Percentiles rank a stretch among this genome's conserved stretches.
These are phyloP conservation scores for Tricholauxania praeusta DNA, from an alignment of 2,888 invertebrate genomes.

Conservation along the genomic window DNA sequence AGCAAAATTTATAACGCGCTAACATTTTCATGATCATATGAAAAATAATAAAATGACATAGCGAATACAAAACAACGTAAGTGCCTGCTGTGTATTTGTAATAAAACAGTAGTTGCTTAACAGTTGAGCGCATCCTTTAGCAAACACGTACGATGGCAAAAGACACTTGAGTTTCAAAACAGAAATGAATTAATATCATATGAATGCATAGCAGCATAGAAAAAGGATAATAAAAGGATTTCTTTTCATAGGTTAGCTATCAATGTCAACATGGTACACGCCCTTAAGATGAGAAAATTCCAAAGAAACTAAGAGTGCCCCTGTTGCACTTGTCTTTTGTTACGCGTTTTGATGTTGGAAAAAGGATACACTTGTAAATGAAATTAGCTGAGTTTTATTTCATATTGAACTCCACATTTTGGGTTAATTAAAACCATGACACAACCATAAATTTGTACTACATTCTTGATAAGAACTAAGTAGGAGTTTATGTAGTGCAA, in stretches of 20 bases:
- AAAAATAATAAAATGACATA: not conserved
- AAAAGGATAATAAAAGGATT: conserved; percentile 29
- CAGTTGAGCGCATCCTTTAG: conserved; percentile 2
- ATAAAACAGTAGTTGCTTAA: not conserved
- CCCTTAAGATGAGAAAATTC: conserved; percentile 10
- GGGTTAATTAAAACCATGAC: conserved; percentile 54
- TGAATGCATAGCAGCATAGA: not conserved
- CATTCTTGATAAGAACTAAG: too few relatives aligned
- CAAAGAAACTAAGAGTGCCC: too few relatives aligned
- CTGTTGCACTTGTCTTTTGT: conserved; percentile 30
- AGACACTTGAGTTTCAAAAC: not conserved
- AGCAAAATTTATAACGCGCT: conserved; percentile 9
- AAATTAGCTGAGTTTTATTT: not conserved
- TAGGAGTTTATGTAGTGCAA: too few relatives aligned
- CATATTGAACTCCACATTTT: conserved; percentile 42
- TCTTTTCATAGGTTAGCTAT: conserved; percentile 2
- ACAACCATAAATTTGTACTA: too few relatives aligned
- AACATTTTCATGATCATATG: conserved; percentile 3
- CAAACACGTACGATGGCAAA: not conserved
- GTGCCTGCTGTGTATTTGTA: conserved; percentile 23
- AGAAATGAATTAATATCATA: not conserved
- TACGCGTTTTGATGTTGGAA: too few relatives aligned
- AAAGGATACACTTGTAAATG: too few relatives aligned
- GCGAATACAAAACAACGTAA: not conserved
- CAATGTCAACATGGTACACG: conserved; percentile 27